Evolutionary conservation across 2,113 vertebrate genomes (phyloP).

Genomic region (Vombatus ursinus): DNA sequence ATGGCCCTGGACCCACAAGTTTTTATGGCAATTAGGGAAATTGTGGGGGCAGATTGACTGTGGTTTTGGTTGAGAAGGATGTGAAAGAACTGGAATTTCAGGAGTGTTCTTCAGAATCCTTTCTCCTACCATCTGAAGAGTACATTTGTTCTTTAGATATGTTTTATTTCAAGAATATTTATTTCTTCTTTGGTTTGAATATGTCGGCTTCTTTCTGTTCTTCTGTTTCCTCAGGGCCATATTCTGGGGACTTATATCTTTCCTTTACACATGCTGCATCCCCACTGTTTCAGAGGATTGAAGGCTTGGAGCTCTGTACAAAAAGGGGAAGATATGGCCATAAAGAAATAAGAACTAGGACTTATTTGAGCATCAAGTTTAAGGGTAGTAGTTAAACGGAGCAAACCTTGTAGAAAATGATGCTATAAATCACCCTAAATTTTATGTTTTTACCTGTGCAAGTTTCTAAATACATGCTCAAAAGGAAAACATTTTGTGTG

Average conservation of each 20-base stretch:
- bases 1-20: background rate
- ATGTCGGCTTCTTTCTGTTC: conserved; percentile 26
- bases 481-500: conserved; percentile 26
- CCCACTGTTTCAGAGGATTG: background rate
- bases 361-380: background rate
- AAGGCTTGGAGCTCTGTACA: background rate
- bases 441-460: conserved; percentile 36
- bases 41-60: background rate
- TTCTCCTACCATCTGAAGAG: background rate
- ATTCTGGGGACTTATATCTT: conserved; percentile 21
- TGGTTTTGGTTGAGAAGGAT: background rate
- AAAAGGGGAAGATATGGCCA: background rate
- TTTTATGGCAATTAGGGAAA: background rate
- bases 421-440: conserved; percentile 29
- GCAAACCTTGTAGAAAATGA: background rate
- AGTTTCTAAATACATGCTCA: conserved; percentile 9
- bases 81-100: background rate
- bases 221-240: background rate
- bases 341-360: conserved; percentile 30
- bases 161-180: conserved; percentile 45
- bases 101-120: background rate
- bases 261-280: background rate
- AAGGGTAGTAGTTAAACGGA: background rate
- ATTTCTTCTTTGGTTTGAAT: conserved; percentile 14
- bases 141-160: conserved; percentile 11